These are phyloP conservation scores for Gortyna flavago DNA, from an alignment of 2,888 invertebrate genomes.

Conservation along the genomic window DNA sequence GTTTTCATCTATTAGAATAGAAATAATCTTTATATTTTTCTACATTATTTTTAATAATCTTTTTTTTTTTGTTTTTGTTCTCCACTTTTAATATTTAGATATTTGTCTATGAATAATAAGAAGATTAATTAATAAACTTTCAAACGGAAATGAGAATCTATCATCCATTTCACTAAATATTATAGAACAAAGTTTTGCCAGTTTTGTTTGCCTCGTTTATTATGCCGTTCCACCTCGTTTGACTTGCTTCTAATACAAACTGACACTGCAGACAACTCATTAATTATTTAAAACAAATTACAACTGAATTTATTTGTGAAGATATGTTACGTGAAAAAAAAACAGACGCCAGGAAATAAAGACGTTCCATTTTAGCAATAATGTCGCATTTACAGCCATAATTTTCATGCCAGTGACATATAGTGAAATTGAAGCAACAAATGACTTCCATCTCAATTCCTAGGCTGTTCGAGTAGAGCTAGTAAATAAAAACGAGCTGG, in stretches of 20 bases:
- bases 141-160: not conserved
- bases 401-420: not conserved
- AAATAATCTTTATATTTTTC: too few species aligned
- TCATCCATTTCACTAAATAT: not conserved
- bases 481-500: too few species aligned
- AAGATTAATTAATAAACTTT: not conserved
- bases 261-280: conserved; percentile 14
- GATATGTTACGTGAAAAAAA: not conserved
- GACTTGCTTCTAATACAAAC: conserved; percentile 1
- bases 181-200: not conserved
- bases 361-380: not conserved
- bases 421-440: not conserved
- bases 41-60: too few species aligned
- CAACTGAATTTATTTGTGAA: conserved; percentile 2
- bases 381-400: not conserved
- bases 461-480: not conserved
- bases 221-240: conserved; percentile 11
- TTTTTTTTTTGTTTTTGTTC: too few species aligned
- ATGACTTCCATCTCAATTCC: not conserved
- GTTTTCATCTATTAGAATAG: too few species aligned
- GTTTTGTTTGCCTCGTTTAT: not conserved
- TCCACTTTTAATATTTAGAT: not conserved
- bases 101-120: not conserved
- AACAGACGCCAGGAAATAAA: not conserved
- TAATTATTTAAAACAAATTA: conserved; percentile 30